Base-by-base conservation (phyloP, 2,888 invertebrate genomes). In the Acronicta aceris region DNA sequence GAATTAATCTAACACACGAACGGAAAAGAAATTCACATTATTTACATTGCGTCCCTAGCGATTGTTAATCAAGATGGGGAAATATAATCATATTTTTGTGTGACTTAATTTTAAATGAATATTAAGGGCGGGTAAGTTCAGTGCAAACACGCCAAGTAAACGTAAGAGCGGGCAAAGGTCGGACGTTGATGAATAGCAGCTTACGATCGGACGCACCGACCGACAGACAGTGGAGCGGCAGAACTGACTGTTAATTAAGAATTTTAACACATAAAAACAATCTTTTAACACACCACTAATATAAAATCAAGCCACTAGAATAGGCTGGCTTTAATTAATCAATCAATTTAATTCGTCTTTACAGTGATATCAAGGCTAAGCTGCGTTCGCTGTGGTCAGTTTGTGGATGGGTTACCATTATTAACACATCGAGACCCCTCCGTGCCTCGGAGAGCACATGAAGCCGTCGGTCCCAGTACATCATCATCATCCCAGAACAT, bases 101-200 rank as follows among this genome's bases (percentile, higher is more conserved):
- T 52, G 68, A 69, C 65, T 76, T 70, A 79, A 81, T 80, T 82
- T 82, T 79, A 80, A 81, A 78, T 82, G 82, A 83, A 84, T 84
- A 88, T 83, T 81, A 83, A 84, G 85, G 66, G 67, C 71, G 71
- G 74, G 65, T 74, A 79, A 76, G 81, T 79, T 80, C 46, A 72
- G 57, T 36, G 57, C 67, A 61, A 79, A 76, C 78, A 75, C 76
- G 78, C 71, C 76, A 80, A 78, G 80, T 73, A 74, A 76, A 77
- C 70, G 71, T 70, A 74, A 71, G 77, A 74, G 75, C 61, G 73
- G 63, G 74, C 76, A 78, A 77, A 81, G 78, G 81, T 81, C 76
- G 74, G 86, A 86, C 85, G 78, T 88, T 89, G 89, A 89, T 86
- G 83, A 86, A 89, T 87, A 81, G 71, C 48, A 53, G 75, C 70